Base-by-base conservation (phyloP, 2,888 invertebrate species). In the Urechis unicinctus region DNA sequence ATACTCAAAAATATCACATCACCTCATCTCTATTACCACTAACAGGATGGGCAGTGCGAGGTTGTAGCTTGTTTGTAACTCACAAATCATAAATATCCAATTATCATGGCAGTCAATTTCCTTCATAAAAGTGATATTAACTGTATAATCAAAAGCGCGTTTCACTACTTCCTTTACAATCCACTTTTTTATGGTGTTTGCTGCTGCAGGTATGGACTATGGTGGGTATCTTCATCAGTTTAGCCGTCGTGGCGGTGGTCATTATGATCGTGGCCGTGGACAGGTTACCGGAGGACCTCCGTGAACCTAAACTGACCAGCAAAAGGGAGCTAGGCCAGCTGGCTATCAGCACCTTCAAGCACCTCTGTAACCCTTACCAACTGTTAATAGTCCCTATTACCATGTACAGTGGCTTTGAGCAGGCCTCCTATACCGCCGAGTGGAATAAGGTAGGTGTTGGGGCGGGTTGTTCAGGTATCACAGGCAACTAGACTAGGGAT, bases 371-470 rank as follows among this genome's bases (percentile, higher is more conserved):
- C 75, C 89, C 89, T 0, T 89, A 92, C 73, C 94, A 95, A 73
- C 88, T 94, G 69, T 82, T 96, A 4, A 84, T 97, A 36, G 91
- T 96, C 61, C 95, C 95, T 1, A 86, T 97, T 61, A 97, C 96
- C 0, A 82, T 97, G 51, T 97, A 92, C 86, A 93, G 94, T 68
- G 96, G 96, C 56, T 88, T 97, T 85, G 95, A 96, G 75, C 96
- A 96, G 76, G 96, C 94, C 0, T 96, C 94, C 80, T 89, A 94
- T 66, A 89, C 91, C 22, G 94, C 93, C 1, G 79, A 81, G 49
- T 82, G 74, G 64, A 82, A 81, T 0, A 77, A 78, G 66, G 81
- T 81, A 41, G n/a, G n/a, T n/a, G n/a, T 36, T n/a, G n/a, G n/a
- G n/a, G n/a, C n/a, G n/a, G n/a, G n/a, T n/a, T n/a, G n/a, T n/a